Conservation (phyloP, 2,888 invertebrate genomes). For the Tenthredo livida region DNA sequence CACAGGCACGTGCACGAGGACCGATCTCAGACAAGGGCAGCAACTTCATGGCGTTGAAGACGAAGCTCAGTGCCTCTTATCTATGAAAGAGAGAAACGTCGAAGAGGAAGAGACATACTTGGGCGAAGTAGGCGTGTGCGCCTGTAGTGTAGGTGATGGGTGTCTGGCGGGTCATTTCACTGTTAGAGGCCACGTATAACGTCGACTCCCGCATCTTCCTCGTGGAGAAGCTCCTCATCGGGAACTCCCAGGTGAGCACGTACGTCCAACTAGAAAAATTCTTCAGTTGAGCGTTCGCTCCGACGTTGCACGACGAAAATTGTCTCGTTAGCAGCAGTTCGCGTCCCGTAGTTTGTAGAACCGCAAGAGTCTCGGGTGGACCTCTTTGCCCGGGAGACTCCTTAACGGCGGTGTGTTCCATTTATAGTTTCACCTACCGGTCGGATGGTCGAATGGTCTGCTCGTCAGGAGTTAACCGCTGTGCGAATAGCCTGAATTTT, state of each 20-base stretch:
- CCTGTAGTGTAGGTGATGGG: constrained; percentile 68
- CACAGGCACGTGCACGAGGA: constrained; percentile 21
- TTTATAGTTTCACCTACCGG: constrained; percentile 47
- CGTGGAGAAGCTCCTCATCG: constrained; percentile 51
- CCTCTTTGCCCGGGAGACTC: constrained; percentile 46
- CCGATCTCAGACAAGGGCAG: background rate
- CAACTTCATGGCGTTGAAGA: constrained; percentile 3
- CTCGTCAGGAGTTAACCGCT: constrained; percentile 42
- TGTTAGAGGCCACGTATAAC: constrained; percentile 66
- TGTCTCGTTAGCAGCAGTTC: constrained; percentile 68
- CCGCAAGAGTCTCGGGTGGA: constrained; percentile 42
- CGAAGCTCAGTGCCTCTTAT: constrained; percentile 12
- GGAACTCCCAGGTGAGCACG: constrained; percentile 62
- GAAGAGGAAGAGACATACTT: constrained; percentile 56
- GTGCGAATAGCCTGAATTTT: constrained; percentile 16
- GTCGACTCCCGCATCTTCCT: constrained; percentile 61
- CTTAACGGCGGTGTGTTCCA: constrained; percentile 47
- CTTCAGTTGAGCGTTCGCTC: constrained; percentile 64
- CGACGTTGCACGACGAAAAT: constrained; percentile 64
- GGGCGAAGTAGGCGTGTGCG: constrained; percentile 51
- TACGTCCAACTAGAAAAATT: constrained; percentile 69
- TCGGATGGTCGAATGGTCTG: constrained; percentile 23
- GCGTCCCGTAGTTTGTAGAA: constrained; percentile 45
- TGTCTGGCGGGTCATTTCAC: constrained; percentile 75
- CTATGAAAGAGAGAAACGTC: constrained; percentile 22